A percentile compares a stretch with the other conserved stretches of the same genome.
Conservation (phyloP, 2,797 vertebrate species). For the Chromis chromis region DNA sequence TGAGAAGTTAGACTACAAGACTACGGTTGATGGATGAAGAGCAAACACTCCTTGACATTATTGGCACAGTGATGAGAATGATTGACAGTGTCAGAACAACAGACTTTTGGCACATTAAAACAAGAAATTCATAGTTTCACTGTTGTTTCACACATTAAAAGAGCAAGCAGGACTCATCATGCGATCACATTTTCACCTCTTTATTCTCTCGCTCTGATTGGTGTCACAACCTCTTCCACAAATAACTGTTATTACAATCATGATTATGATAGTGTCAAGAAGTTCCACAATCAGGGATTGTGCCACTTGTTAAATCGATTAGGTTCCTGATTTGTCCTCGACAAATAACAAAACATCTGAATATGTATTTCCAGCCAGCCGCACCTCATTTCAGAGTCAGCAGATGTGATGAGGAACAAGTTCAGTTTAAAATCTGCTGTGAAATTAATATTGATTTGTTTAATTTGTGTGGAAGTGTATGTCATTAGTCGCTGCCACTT, state of each 20-base stretch:
- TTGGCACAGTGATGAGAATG: not conserved
- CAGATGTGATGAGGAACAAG: conserved; percentile 3
- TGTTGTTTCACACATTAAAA: too few relatives aligned
- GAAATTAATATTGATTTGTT: conserved; percentile 6
- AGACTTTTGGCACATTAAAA: too few relatives aligned
- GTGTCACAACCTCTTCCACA: conserved; percentile 12
- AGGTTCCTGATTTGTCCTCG: conserved; percentile 9
- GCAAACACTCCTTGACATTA: not conserved
- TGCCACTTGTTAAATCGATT: conserved; percentile 9
- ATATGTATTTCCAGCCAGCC: not conserved
- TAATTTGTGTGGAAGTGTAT: conserved; percentile 9
- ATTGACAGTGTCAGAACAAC: not conserved
- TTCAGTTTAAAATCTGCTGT: conserved; percentile 6
- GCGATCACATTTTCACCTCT: not conserved
- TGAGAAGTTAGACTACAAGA: too few relatives aligned
- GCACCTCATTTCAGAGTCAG: not conserved
- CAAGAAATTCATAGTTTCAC: too few relatives aligned
- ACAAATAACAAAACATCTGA: conserved; percentile 13
- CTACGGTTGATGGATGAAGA: too few relatives aligned
- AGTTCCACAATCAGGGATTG: conserved; percentile 11
- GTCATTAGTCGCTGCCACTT: conserved; percentile 20
- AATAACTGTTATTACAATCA: conserved; percentile 34
- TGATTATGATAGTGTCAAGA: not conserved
- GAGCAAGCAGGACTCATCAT: not conserved
- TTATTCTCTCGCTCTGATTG: not conserved